Evolutionary conservation across 2,888 invertebrate species (phyloP).

Genomic region (Colletes collaris): DNA sequence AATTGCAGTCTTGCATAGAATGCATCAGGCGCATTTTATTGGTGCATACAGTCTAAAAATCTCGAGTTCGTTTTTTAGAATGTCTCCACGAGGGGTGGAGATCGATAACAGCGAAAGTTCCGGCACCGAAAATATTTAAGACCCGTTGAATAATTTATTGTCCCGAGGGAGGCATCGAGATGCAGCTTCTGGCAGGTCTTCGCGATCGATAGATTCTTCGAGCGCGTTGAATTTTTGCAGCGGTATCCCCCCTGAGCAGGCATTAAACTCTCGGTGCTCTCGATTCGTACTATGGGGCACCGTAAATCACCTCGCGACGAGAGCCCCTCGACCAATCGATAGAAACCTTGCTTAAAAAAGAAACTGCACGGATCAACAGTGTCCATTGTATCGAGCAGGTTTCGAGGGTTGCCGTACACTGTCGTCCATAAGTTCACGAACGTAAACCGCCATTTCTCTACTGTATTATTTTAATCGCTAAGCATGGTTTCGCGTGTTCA

Average conservation of each 20-base stretch:
- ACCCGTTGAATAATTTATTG: too few species aligned
- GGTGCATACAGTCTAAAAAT: too few species aligned
- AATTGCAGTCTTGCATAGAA: too few species aligned
- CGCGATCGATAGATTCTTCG: constrained; percentile 5
- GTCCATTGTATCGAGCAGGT: constrained; percentile 20
- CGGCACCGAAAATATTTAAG: too few species aligned
- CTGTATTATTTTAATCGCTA: too few species aligned
- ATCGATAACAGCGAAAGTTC: too few species aligned
- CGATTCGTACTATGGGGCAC: constrained; percentile 42
- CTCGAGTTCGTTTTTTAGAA: too few species aligned
- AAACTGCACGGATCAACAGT: constrained; percentile 17
- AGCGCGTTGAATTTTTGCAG: neutral
- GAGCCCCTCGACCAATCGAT: constrained; percentile 62
- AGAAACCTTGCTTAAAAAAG: constrained; percentile 56
- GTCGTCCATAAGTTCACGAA: neutral
- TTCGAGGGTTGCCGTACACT: neutral
- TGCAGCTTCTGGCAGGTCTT: neutral
- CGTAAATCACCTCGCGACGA: constrained; percentile 55
- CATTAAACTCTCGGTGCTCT: neutral
- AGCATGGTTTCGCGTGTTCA: too few species aligned
- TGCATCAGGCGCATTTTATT: too few species aligned
- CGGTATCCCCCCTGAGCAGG: neutral
- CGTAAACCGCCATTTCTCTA: too few species aligned
- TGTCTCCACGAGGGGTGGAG: too few species aligned
- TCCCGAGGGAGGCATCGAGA: too few species aligned